These are phyloP conservation scores for Labeo calbasu DNA, from an alignment of 2,797 vertebrate species.

Conservation along the genomic window DNA sequence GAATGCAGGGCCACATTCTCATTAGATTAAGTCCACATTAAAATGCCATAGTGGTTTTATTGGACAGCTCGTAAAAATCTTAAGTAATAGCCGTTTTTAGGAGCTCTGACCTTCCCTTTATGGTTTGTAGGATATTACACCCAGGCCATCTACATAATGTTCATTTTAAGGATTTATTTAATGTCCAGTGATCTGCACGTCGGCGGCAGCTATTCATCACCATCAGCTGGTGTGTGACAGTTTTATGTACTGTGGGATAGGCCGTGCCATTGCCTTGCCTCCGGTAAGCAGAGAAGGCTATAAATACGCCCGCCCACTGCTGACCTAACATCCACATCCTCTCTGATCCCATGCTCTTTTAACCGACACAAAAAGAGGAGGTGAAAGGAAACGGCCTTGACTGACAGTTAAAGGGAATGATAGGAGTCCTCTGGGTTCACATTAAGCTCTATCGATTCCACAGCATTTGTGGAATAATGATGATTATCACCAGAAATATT, in stretches of 20 bases:
- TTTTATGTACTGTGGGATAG: slow-evolving; percentile 64
- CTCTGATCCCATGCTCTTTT: slow-evolving; percentile 45
- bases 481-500: not conserved
- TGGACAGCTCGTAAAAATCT: slow-evolving; percentile 26
- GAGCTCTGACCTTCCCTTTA: slow-evolving; percentile 26
- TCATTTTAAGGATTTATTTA: slow-evolving; percentile 44
- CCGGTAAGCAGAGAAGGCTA: slow-evolving; percentile 59
- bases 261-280: slow-evolving; percentile 61
- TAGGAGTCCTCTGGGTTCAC: not conserved
- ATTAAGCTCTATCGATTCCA: not conserved
- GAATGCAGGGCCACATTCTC: slow-evolving; percentile 11
- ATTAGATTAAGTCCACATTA: slow-evolving; percentile 28
- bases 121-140: slow-evolving; percentile 27
- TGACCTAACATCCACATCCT: slow-evolving; percentile 45
- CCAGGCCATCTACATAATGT: slow-evolving; percentile 33
- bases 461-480: not conserved
- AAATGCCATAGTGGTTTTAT: slow-evolving; percentile 39
- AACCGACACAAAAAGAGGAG: slow-evolving; percentile 42
- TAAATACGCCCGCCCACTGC: slow-evolving; percentile 57
- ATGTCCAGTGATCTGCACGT: slow-evolving; percentile 48
- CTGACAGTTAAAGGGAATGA: slow-evolving; percentile 12
- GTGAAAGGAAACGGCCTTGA: not conserved
- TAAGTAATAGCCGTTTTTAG: slow-evolving; percentile 36
- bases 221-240: slow-evolving; percentile 63
- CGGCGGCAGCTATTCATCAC: slow-evolving; percentile 56